Evolutionary conservation across 1,140 invertebrate species (phyloP).

Genomic region (Drosophila lowei): DNA sequence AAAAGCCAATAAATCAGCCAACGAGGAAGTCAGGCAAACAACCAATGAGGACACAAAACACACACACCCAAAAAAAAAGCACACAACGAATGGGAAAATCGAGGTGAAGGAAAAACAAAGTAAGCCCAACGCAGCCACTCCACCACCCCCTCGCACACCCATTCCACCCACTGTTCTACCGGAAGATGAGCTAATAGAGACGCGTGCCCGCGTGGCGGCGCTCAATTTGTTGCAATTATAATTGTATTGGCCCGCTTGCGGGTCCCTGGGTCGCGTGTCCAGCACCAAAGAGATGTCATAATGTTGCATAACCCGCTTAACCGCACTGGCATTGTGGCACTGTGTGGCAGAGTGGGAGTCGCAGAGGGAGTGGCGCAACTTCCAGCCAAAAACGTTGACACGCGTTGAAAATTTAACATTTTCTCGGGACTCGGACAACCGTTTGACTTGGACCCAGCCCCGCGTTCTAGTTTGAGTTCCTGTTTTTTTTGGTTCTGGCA

Average conservation of each 20-base stretch:
- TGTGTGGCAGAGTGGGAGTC: slow-evolving; percentile 9
- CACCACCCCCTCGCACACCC: background rate
- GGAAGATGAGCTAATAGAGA: slow-evolving; percentile 65
- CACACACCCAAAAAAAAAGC: background rate
- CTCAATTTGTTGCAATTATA: slow-evolving; percentile 79
- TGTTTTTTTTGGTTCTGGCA: slow-evolving; percentile 50
- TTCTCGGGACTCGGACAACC: slow-evolving; percentile 18
- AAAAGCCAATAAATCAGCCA: slow-evolving; percentile 73
- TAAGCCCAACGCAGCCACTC: background rate
- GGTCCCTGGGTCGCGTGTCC: slow-evolving; percentile 51
- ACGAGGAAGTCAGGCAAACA: slow-evolving; percentile 47
- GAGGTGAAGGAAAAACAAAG: slow-evolving; percentile 15
- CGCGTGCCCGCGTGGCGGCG: slow-evolving; percentile 62
- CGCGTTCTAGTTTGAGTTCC: too few relatives aligned
- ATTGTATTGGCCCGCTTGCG: slow-evolving; percentile 54
- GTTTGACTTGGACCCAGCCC: slow-evolving; percentile 32
- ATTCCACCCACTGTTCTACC: slow-evolving; percentile 45
- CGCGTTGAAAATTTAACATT: slow-evolving; percentile 43
- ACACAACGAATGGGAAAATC: slow-evolving; percentile 10
- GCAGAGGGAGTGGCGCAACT: slow-evolving; percentile 46
- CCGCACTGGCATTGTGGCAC: slow-evolving; percentile 26
- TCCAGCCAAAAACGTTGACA: slow-evolving; percentile 55
- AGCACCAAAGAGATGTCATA: slow-evolving; percentile 44
- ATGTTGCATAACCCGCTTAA: slow-evolving; percentile 75
- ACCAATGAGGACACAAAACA: slow-evolving; percentile 7